A percentile compares a stretch with the other conserved stretches of the same genome.
These are phyloP conservation scores for Eptatretus burgeri DNA, from an alignment of 2,113 vertebrate species.

Conservation along the genomic window DNA sequence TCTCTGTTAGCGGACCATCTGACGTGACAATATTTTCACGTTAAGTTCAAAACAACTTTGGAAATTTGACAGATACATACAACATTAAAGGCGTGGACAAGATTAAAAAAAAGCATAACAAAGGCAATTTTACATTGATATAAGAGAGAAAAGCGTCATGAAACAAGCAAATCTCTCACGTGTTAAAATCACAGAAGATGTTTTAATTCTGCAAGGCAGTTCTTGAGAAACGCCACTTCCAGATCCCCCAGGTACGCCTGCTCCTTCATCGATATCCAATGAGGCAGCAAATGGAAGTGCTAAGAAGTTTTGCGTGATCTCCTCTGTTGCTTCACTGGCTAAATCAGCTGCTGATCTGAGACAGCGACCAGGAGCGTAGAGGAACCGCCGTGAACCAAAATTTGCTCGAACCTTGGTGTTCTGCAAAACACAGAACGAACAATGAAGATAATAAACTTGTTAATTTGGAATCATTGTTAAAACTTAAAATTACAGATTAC, in stretches of 20 bases:
- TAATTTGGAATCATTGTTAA: too few relatives aligned
- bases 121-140: too few relatives aligned
- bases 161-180: slow-evolving; percentile 20
- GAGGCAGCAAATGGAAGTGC: slow-evolving; percentile 90
- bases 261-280: slow-evolving; percentile 84
- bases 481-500: too few relatives aligned
- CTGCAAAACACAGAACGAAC: slow-evolving; percentile 16
- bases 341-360: slow-evolving; percentile 78
- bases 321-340: slow-evolving; percentile 69
- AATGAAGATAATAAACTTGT: neutral
- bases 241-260: slow-evolving; percentile 66
- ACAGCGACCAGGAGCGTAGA: slow-evolving; percentile 71
- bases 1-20: too few relatives aligned
- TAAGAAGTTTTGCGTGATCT: slow-evolving; percentile 94
- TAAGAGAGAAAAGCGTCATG: too few relatives aligned
- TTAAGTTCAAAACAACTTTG: too few relatives aligned
- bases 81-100: too few relatives aligned
- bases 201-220: slow-evolving; percentile 65
- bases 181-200: slow-evolving; percentile 49
- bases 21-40: too few relatives aligned
- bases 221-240: slow-evolving; percentile 52
- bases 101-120: too few relatives aligned
- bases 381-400: slow-evolving; percentile 58
- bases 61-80: too few relatives aligned
- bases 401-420: slow-evolving; percentile 90